Evolutionary conservation across 2,113 vertebrate species (phyloP), one percentile per base, ranked within the genome.

Genomic region (Machaerirhynchus nigripectus): DNA sequence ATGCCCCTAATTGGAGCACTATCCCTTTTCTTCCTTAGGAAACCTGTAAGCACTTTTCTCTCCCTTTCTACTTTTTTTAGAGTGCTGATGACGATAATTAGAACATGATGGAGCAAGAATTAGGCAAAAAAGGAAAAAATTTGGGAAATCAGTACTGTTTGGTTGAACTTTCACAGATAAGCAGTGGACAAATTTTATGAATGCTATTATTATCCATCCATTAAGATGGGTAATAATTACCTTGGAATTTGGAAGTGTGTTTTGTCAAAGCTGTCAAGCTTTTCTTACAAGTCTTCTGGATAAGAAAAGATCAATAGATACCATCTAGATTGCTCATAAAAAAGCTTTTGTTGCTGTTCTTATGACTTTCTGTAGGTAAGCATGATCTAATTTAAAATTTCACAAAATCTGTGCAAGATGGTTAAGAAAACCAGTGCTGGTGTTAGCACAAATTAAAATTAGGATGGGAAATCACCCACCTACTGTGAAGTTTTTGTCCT

Each of bases 11-110:
- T 99, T 84, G 99, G 99, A 93, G 99, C 99, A 13, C 74, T 99
- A 39, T 99, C 99, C 1, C 81, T 99, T 93, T 99, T 99, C 95
- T 99, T 99, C 97, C 98, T 99, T 79, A 98, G 99, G 94, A 99
- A 99, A 91, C 99, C 99, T 14, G 99, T 99, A 96, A 99, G 99
- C 98, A 61, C 17, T 69, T 89, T 44, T 40, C 28, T 63, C 6
- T 82, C 11, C 27, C 6, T 76, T 56, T 82, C 75, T 31, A 8
- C 8, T 65, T 7, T 24, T 69, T 85, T 28, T 65, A 35, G 16
- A 68, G 2, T 44, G 24, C 9, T 73, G 26, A 15, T 84, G n/a
- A 61, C 1, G 23, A 28, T 50, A 80, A 28, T 46, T 37, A 47
- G 46, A 65, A 93, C 67, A 84, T 0, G 1, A 28, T 30, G 37